Evolutionary conservation across 2,113 vertebrate species (phyloP).

Genomic region (Nerophis lumbriciformis): DNA sequence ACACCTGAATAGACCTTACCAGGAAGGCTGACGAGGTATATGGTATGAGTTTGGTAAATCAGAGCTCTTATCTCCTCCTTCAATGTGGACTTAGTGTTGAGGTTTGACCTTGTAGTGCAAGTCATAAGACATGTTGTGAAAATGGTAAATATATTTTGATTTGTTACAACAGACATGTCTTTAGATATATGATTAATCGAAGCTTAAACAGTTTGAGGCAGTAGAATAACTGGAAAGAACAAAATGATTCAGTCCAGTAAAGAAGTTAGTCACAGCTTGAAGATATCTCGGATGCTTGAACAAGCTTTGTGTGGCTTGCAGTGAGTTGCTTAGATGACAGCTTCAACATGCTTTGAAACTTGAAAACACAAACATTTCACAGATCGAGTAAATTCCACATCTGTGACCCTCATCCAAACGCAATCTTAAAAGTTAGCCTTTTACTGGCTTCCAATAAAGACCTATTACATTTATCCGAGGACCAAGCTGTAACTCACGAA

Average conservation of each 20-base stretch:
- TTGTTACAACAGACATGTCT: constrained; percentile 10
- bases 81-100: constrained; percentile 3
- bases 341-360: not conserved
- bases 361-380: not conserved
- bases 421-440: not conserved
- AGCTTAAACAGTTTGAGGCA: constrained; percentile 2
- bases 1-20: too few species aligned
- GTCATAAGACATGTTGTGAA: constrained; percentile 20
- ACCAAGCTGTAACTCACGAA: not conserved
- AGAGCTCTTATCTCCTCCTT: not conserved
- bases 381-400: not conserved
- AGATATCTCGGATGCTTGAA: constrained; percentile 1
- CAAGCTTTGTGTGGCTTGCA: not conserved
- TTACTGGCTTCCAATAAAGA: not conserved
- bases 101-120: constrained; percentile 3
- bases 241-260: not conserved
- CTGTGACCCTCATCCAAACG: not conserved
- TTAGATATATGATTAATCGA: constrained; percentile 11
- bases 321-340: not conserved
- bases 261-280: constrained; percentile 9
- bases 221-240: not conserved
- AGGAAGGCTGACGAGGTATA: too few species aligned
- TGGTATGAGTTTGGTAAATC: not conserved
- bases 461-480: not conserved
- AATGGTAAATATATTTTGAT: constrained; percentile 18